phyloP scores from a whole-genome alignment of 2,888 invertebrate species.

The Stenolophus ochropezus region DNA sequence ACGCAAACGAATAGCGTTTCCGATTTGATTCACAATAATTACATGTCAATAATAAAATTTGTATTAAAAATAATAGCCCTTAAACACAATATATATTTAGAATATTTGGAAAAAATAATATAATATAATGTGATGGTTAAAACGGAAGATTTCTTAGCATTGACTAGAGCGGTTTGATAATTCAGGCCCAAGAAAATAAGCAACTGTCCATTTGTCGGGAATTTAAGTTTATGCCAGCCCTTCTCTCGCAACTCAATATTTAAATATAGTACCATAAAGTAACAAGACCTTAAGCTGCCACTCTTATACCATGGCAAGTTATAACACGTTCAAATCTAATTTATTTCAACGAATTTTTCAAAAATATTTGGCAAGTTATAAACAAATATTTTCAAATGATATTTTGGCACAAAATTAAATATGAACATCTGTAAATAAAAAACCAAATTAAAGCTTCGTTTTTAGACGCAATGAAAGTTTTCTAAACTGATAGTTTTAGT shows the following conservation, averaged over 20 bases:
- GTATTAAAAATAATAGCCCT: constrained; percentile 6
- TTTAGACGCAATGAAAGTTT: no score
- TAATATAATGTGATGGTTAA: constrained; percentile 20
- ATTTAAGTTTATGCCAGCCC: not conserved
- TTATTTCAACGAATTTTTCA: no score
- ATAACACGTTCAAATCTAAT: not conserved
- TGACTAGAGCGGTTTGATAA: constrained; percentile 14
- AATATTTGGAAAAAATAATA: not conserved
- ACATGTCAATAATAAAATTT: constrained; percentile 2
- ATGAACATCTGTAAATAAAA: constrained; percentile 6
- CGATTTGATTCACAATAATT: constrained; percentile 32
- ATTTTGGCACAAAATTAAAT: constrained; percentile 42
- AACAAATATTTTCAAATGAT: constrained; percentile 21
- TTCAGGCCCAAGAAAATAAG: constrained; percentile 18
- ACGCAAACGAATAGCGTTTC: constrained; percentile 17
- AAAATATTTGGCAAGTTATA: constrained; percentile 10
- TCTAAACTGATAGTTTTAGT: no score
- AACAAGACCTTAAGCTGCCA: constrained; percentile 24
- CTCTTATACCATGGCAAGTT: not conserved
- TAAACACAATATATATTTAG: constrained; percentile 1
- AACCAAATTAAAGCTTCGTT: no score
- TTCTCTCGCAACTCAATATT: not conserved
- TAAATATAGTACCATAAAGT: not conserved
- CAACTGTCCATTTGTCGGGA: no score
- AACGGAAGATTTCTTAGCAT: not conserved